Percentiles rank a stretch among this genome's conserved stretches.
phyloP scores from a whole-genome alignment of 2,113 vertebrate genomes.

The Cynopterus brachyotis region DNA sequence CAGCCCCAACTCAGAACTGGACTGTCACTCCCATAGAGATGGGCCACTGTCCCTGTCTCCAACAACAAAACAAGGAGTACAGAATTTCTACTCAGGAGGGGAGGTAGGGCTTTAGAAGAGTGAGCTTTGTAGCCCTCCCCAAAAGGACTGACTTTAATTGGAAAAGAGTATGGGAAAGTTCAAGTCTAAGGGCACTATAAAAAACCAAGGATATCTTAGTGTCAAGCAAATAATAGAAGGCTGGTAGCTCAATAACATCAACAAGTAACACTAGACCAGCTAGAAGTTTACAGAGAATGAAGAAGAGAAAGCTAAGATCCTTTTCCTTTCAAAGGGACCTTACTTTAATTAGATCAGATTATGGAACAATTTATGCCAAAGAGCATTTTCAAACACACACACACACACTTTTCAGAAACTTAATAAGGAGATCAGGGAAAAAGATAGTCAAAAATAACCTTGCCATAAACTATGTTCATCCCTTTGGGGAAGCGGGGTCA shows the following conservation, averaged over 20 bases:
- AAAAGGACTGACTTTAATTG: background rate
- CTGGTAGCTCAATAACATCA: background rate
- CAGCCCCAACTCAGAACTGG: background rate
- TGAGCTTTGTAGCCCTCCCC: background rate
- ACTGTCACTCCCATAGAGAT: background rate
- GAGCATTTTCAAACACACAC: background rate
- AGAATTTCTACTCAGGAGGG: background rate
- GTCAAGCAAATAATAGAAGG: background rate
- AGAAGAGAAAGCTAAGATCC: background rate
- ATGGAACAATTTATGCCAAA: slow-evolving; percentile 2
- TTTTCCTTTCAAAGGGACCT: background rate
- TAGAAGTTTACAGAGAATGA: background rate
- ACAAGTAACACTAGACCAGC: background rate
- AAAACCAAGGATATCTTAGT: background rate
- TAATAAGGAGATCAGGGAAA: background rate
- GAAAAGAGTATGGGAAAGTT: background rate
- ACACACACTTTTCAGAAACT: background rate
- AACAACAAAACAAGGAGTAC: slow-evolving; percentile 21
- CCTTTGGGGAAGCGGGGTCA: background rate
- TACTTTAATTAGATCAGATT: background rate
- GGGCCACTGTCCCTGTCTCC: background rate
- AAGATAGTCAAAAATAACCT: background rate
- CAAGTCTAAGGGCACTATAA: background rate
- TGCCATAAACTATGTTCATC: slow-evolving; percentile 10
- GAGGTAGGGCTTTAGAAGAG: background rate